phyloP scores from a whole-genome alignment of 2,113 vertebrate genomes.

The Danionella cerebrum region DNA sequence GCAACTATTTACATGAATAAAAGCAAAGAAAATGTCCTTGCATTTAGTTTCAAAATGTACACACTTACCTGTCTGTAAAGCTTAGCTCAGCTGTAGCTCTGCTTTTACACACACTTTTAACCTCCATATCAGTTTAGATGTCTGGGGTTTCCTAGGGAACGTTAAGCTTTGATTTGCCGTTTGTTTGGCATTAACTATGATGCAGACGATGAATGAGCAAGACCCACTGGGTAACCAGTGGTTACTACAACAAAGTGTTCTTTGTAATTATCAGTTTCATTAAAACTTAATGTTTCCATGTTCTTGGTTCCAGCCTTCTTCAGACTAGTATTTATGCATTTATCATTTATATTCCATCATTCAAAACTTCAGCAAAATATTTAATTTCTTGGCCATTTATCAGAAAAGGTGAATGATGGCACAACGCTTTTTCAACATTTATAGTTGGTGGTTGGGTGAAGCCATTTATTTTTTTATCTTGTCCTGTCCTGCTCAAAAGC shows the following conservation, averaged over 20 bases:
- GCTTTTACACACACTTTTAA: neutral
- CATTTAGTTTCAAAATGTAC: no score
- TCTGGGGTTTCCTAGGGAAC: conserved; percentile 43
- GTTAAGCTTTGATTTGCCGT: conserved; percentile 28
- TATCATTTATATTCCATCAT: neutral
- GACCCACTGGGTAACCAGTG: conserved; percentile 42
- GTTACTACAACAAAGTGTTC: conserved; percentile 35
- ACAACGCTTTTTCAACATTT: no score
- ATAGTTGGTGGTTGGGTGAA: no score
- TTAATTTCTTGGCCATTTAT: no score
- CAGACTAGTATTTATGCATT: neutral
- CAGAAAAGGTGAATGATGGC: no score
- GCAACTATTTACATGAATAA: no score
- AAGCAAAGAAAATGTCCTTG: no score
- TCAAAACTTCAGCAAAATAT: no score
- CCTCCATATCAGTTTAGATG: neutral
- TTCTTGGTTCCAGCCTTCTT: no score
- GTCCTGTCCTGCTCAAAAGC: no score
- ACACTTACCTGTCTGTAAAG: conserved; percentile 6
- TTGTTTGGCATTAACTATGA: conserved; percentile 48
- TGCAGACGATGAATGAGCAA: conserved; percentile 7
- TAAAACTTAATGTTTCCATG: no score
- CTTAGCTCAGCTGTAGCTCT: neutral
- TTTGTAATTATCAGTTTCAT: conserved; percentile 44
- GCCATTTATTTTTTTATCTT: no score